Evolutionary conservation across 53 echinoderm and acorn worm species (phyloP).

Genomic region (Holothuria leucospilota): DNA sequence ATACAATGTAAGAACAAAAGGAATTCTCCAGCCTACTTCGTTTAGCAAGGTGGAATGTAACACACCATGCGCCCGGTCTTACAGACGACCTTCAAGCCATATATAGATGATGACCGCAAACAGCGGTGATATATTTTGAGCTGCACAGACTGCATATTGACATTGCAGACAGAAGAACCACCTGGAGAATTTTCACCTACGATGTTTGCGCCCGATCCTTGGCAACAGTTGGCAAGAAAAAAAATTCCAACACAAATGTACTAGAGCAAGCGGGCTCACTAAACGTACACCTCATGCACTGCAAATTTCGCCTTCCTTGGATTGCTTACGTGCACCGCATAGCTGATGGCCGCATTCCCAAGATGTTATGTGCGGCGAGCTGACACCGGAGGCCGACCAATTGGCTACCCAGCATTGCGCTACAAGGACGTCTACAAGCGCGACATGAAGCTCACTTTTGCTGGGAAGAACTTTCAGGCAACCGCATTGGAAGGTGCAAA

Average conservation of each 20-base stretch:
- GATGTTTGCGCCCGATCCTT: conserved; percentile 9
- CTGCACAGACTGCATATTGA: too few relatives aligned
- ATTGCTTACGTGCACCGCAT: conserved; percentile 49
- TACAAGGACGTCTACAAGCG: conserved; percentile 53
- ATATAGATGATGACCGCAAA: too few relatives aligned
- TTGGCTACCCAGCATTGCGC: conserved; percentile 61
- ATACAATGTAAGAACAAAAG: too few relatives aligned
- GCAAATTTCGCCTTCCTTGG: too few relatives aligned
- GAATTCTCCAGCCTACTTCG: conserved; percentile 41
- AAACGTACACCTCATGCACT: conserved; percentile 34
- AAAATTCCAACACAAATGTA: conserved; percentile 43
- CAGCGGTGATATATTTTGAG: too few relatives aligned
- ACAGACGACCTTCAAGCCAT: not conserved
- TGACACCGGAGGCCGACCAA: conserved; percentile 33
- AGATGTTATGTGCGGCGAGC: not conserved
- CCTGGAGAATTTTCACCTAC: conserved; percentile 7
- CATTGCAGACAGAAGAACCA: not conserved
- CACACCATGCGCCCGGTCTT: not conserved
- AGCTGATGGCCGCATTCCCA: conserved; percentile 39
- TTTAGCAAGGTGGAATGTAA: not conserved
- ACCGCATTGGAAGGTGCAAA: conserved; percentile 33
- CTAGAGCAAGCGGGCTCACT: conserved; percentile 15
- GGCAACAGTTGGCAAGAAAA: conserved; percentile 59
- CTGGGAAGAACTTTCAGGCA: conserved; percentile 39
- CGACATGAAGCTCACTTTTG: conserved; percentile 7